These are phyloP conservation scores for Cyaniris semiargus DNA, from an alignment of 2,888 invertebrate species.

Conservation along the genomic window DNA sequence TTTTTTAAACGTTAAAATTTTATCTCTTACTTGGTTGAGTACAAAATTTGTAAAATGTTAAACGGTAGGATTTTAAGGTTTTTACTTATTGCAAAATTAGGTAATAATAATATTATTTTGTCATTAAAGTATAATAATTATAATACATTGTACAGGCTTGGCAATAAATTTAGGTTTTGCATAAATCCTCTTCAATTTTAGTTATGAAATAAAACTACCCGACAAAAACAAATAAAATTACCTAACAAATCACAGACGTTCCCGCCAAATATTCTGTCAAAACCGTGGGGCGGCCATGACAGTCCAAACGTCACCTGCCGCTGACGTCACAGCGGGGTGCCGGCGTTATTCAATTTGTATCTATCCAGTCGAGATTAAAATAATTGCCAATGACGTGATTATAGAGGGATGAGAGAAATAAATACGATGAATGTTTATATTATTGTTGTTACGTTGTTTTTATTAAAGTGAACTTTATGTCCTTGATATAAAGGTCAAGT, in stretches of 20 bases:
- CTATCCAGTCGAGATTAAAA: constrained; percentile 45
- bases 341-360: constrained; percentile 65
- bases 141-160: too few relatives aligned
- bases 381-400: constrained; percentile 42
- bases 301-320: constrained; percentile 55
- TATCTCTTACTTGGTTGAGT: too few relatives aligned
- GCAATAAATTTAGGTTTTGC: too few relatives aligned
- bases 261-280: constrained; percentile 40
- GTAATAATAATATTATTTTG: too few relatives aligned
- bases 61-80: too few relatives aligned
- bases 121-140: too few relatives aligned
- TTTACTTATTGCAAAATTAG: too few relatives aligned
- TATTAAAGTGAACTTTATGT: neutral
- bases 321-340: constrained; percentile 53
- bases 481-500: too few relatives aligned
- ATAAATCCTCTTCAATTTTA: too few relatives aligned
- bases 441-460: neutral
- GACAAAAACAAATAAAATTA: neutral
- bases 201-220: neutral
- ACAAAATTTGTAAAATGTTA: too few relatives aligned
- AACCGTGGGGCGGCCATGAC: constrained; percentile 45
- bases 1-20: too few relatives aligned
- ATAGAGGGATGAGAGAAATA: constrained; percentile 25
- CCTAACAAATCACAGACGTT: constrained; percentile 25
- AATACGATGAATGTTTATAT: constrained; percentile 9